Conservation (phyloP, 2,113 vertebrate genomes). For the Rhinolophus sinicus region DNA sequence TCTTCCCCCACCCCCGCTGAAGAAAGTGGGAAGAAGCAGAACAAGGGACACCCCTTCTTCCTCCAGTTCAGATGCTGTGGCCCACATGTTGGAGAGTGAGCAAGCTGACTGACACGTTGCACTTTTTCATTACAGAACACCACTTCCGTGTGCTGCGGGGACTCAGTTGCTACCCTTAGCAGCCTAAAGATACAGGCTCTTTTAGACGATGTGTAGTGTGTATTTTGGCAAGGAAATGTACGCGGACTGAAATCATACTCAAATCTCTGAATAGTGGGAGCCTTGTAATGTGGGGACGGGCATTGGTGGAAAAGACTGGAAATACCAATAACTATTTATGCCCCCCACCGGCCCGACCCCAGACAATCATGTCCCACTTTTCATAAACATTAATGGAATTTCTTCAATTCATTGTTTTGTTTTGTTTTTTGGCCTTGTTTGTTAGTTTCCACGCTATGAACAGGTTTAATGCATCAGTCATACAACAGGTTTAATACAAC, state of each 20-base stretch:
- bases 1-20: not conserved
- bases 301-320: not conserved
- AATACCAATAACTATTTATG: not conserved
- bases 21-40: not conserved
- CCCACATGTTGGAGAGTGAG: not conserved
- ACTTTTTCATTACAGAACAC: not conserved
- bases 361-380: not conserved
- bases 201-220: not conserved
- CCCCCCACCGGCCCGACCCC: too few relatives aligned
- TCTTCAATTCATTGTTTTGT: not conserved
- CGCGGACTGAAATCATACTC: not conserved
- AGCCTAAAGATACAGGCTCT: not conserved
- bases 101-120: constrained; percentile 77
- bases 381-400: not conserved
- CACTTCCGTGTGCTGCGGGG: constrained; percentile 72
- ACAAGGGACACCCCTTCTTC: not conserved
- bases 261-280: not conserved
- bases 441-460: not conserved
- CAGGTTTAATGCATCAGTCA: not conserved
- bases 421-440: constrained; percentile 22
- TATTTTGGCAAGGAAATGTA: not conserved
- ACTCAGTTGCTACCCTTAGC: not conserved
- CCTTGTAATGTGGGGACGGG: constrained; percentile 27
- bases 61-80: not conserved
- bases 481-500: not conserved